Base-by-base conservation (phyloP, 2,113 vertebrate species). In the Megaceryle maxima region DNA sequence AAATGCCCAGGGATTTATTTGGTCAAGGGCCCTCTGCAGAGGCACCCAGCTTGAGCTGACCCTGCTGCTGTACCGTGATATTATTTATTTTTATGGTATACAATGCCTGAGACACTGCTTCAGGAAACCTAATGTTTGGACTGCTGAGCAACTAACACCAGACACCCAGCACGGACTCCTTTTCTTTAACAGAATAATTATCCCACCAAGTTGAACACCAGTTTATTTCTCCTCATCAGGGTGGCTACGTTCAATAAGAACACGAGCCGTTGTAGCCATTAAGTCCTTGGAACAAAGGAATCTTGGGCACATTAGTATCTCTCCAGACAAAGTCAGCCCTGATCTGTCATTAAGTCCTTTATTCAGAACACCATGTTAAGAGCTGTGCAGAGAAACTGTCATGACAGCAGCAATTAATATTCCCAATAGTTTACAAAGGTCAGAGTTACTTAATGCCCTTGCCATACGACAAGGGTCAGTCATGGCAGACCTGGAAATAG, bases 401-500 rank as follows among this genome's bases (percentile, higher is more conserved):
- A 41, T 37, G 84, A 78, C 25, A 85, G 57, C 2, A 1, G 18
- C 50, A 92, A 73, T 25, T 76, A 85, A 86, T 88, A 94, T 93
- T 95, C 41, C 50, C 41, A 83, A 55, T 14, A 67, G 39, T 74
- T 79, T 83, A 83, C 55, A 83, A 82, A 94, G 85, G 56, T 92
- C 88, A 86, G 62, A 75, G 48, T 89, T 94, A 67, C 87, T 91
- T 87, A 67, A 89, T 44, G 88, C 72, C 55, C n/a, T 77, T 66
- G 75, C 83, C 63, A 26, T 44, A 83, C 44, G 57, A 92, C 85
- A 72, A 79, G 17, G 75, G 63, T 90, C 82, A 73, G 67, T 85
- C 90, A 76, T 90, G 53, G 35, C 50, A 85, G 82, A 73, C 41
- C 90, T 88, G 88, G 79, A 97, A 97, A 92, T 35, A 91, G 90